These are phyloP conservation scores for Scolopax bukidnonensis DNA, from an alignment of 2,797 vertebrate genomes.

Conservation along the genomic window DNA sequence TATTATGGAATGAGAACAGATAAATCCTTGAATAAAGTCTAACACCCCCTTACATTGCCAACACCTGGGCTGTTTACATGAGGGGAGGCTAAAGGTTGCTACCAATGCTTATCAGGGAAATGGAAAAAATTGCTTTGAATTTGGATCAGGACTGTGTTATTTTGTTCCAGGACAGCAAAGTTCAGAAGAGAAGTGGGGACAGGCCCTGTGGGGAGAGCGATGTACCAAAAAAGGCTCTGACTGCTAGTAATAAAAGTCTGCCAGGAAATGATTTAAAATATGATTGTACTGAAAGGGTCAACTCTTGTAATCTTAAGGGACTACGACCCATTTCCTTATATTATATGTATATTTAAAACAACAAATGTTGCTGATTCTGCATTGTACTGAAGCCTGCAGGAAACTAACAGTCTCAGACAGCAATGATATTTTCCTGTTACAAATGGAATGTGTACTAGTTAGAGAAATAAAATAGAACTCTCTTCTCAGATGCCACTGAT, in stretches of 20 bases:
- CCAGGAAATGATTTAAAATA: constrained; percentile 21
- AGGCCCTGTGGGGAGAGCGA: background rate
- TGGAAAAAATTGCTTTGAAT: background rate
- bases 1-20: background rate
- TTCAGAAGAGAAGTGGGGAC: background rate
- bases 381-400: constrained; percentile 34
- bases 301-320: background rate
- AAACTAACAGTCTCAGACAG: constrained; percentile 1
- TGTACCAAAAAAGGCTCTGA: background rate
- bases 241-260: background rate
- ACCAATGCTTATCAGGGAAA: background rate
- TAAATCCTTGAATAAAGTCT: background rate
- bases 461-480: background rate
- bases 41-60: background rate
- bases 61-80: background rate
- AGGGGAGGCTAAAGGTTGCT: background rate
- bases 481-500: background rate
- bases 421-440: constrained; percentile 25
- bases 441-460: background rate
- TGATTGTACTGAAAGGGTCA: background rate
- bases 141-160: background rate
- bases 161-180: background rate
- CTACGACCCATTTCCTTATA: constrained; percentile 45
- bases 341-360: background rate
- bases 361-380: constrained; percentile 37